Base-by-base conservation (phyloP, 1,140 invertebrate genomes). In the Manduca sexta region DNA sequence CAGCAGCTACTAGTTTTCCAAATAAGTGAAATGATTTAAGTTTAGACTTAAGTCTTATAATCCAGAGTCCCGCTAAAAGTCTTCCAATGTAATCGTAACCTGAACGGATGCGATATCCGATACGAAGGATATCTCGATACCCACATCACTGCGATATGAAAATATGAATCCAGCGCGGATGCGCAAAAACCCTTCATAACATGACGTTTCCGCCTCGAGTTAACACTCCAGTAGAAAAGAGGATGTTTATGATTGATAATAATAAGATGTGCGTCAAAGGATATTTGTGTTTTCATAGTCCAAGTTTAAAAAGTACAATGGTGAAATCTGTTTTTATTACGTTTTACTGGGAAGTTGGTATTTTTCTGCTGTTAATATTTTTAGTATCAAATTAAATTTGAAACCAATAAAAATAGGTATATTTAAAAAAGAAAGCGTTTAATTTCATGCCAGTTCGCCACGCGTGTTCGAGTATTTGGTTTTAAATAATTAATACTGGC, bases 81-180 rank as follows among this genome's bases (percentile, higher is more conserved):
- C 38, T 10, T 2, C 12, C 11, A 40, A 40, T 12, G 18, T 40
- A 12, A 13, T 46, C 38, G 14, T 34, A 42, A 10, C 7, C 2
- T 37, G 26, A 66, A 53, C 64, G 65, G 65, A 68, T 68, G 55
- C 44, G 60, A 60, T 55, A 67, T 53, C 11, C 52, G 52, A 58
- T 57, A 57, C 40, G 39, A 21, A 35, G 43, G 47, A 50, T 51
- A 50, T 51, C 52, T 56, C 31, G 53, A 34, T 50, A 54, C 51
- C 43, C 45, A 41, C 37, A 16, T 37, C 39, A 42, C 39, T 45
- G 13, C 39, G 44, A 45, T 45, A 35, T 16, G 44, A 45, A 26
- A 26, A 26, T 37, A 30, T 37, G 18, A 40, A 40, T 15, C 40
- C 39, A 45, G 40, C 15, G 30, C 43, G 37, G 34, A 51, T 49